phyloP scores from a whole-genome alignment of 2,113 vertebrate genomes.

The Rattus norvegicus region GRCr8 NC_086022.1:66288501-66289000 shows the following conservation, averaged over 20 bases:
- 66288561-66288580: background rate
- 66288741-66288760: background rate
- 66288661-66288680: background rate
- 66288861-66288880: background rate
- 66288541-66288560: background rate
- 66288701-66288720: background rate
- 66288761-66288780: background rate
- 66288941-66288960: background rate
- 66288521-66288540: background rate
- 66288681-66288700: background rate
- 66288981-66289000: background rate
- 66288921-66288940: background rate
- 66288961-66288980: background rate
- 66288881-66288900: background rate
- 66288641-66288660: background rate
- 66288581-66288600: background rate
- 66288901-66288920: background rate
- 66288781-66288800: background rate
- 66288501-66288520: background rate
- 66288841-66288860: background rate
- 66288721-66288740: background rate
- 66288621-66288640: background rate
- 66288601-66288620: background rate
- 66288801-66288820: background rate
- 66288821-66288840: background rate